Base-by-base conservation (phyloP, 2,888 invertebrate species). In the Tachystola acroxantha region DNA sequence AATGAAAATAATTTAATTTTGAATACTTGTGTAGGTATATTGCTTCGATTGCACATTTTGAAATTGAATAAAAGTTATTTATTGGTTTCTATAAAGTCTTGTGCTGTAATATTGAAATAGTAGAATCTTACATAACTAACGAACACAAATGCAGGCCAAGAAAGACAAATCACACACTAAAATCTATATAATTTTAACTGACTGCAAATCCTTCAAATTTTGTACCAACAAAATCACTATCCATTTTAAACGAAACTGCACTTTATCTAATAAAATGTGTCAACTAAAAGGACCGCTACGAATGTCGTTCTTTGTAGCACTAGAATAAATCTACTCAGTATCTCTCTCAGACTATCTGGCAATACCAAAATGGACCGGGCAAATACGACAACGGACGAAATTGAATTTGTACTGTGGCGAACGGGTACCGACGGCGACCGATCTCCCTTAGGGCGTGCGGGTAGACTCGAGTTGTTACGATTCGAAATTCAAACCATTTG, bases 341-440 rank as follows among this genome's bases (percentile, higher is more conserved):
- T 65, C 59, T 55, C 49, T 45, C 48, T 45, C 45, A 52, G 47
- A 55, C 57, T 67, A 64, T 66, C 63, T 57, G 46, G 58, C 63
- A 70, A 73, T 67, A 67, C 62, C 61, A 63, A 69, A 74, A 75
- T 70, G 63, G 67, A 69, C 64, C 58, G 61, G 50, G 57, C 65
- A 67, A 75, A 74, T 71, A 66, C 69, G 67, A 66, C 57, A 68
- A 64, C 62, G 61, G 63, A 68, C 57, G 57, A 72, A 78, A 78
- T 78, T 78, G 71, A 78, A 77, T 78, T 78, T 69, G 66, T 66
- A 59, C 63, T 60, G 60, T 55, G 50, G 60, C 48, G 46, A 27
- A 14, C 39, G 44, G 53, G 48, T 56, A 54, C 58, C n/a, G 58
- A 57, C 57, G 58, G 56, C 46, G 58, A 42, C 41, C 40, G 43